phyloP scores from a whole-genome alignment of 2,797 vertebrate species.

The Sebastes minor region DNA sequence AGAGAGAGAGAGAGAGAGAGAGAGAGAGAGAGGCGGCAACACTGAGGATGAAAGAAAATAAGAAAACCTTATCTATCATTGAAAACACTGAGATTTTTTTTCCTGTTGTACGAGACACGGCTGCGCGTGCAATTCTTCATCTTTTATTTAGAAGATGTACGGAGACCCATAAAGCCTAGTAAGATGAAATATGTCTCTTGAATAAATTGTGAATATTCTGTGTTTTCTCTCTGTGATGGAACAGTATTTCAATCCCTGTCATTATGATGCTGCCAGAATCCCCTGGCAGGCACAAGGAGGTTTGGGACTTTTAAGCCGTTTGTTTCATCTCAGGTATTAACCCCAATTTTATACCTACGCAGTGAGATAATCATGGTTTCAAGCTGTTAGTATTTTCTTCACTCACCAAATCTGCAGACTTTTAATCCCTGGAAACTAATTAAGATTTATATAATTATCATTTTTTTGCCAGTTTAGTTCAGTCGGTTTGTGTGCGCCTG shows the following conservation, averaged over 20 bases:
- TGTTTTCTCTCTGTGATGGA: slow-evolving; percentile 67
- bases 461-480: slow-evolving; percentile 67
- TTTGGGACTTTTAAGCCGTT: slow-evolving; percentile 82
- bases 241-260: slow-evolving; percentile 69
- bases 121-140: slow-evolving; percentile 62
- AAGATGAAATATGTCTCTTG: slow-evolving; percentile 69
- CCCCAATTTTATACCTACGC: slow-evolving; percentile 83
- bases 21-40: neutral
- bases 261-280: slow-evolving; percentile 75
- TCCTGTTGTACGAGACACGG: slow-evolving; percentile 51
- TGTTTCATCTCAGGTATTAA: slow-evolving; percentile 85
- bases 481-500: slow-evolving; percentile 41
- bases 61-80: slow-evolving; percentile 67
- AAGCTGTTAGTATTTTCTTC: slow-evolving; percentile 78
- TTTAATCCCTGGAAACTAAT: slow-evolving; percentile 86
- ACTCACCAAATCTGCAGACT: slow-evolving; percentile 78
- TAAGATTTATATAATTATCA: slow-evolving; percentile 84
- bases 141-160: slow-evolving; percentile 72
- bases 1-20: neutral
- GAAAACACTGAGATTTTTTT: slow-evolving; percentile 50
- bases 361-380: slow-evolving; percentile 78
- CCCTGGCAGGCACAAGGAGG: slow-evolving; percentile 69
- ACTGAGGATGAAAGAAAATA: slow-evolving; percentile 59
- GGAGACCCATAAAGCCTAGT: slow-evolving; percentile 56
- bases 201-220: slow-evolving; percentile 70